These are phyloP conservation scores for Athrips mouffetella DNA, from an alignment of 2,888 invertebrate species.

Conservation along the genomic window DNA sequence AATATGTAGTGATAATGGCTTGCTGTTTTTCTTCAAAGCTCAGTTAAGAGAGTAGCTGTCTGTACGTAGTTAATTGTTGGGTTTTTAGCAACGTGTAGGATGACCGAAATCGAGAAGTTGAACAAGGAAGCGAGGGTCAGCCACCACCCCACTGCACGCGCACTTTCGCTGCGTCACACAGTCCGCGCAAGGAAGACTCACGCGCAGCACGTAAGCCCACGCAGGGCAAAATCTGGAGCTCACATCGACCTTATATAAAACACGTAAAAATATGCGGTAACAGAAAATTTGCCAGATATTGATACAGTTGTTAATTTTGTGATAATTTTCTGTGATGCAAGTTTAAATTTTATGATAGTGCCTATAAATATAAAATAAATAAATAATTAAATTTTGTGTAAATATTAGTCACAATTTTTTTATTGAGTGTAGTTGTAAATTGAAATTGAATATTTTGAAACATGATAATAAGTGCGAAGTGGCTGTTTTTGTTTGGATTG, in stretches of 20 bases:
- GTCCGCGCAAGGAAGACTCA: slow-evolving; percentile 48
- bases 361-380: no score
- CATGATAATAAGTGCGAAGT: slow-evolving; percentile 58
- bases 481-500: slow-evolving; percentile 63
- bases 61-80: slow-evolving; percentile 2
- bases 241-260: not conserved
- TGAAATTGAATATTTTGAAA: slow-evolving; percentile 24
- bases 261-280: slow-evolving; percentile 18
- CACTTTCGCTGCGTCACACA: slow-evolving; percentile 62
- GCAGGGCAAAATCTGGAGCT: slow-evolving; percentile 2
- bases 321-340: slow-evolving; percentile 13
- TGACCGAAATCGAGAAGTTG: slow-evolving; percentile 26
- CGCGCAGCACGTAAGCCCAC: slow-evolving; percentile 42
- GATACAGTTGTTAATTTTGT: slow-evolving; percentile 12
- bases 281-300: slow-evolving; percentile 2
- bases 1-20: no score
- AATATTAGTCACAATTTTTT: no score
- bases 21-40: no score
- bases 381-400: no score
- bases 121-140: slow-evolving; percentile 48
- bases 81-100: slow-evolving; percentile 26
- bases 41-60: no score
- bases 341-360: not conserved
- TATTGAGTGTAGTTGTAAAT: not conserved
- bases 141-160: slow-evolving; percentile 25